Evolutionary conservation across 2,797 vertebrate species (phyloP).

Genomic region (Pipistrellus nathusii): DNA sequence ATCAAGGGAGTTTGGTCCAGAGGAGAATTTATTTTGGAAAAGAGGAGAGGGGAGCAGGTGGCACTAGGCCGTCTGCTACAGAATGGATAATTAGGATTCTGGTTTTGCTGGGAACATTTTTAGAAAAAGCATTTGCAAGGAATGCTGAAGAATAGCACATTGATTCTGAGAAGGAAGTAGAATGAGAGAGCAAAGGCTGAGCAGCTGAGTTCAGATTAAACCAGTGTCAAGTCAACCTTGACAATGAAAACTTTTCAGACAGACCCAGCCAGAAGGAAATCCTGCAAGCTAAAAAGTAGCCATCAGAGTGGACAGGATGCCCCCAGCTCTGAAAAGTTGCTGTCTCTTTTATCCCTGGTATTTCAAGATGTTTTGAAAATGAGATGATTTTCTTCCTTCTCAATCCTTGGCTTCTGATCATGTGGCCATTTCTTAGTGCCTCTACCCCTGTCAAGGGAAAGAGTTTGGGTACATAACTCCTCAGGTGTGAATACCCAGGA

Average conservation of each 20-base stretch:
- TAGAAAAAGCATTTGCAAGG: constrained; percentile 67
- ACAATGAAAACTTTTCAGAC: background rate
- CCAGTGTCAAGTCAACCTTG: background rate
- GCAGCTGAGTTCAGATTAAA: background rate
- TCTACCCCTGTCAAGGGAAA: background rate
- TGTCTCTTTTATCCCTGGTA: background rate
- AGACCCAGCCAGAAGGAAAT: background rate
- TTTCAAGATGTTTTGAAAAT: background rate
- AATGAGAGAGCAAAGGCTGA: constrained; percentile 37
- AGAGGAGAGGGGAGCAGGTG: constrained; percentile 47
- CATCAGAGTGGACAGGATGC: background rate
- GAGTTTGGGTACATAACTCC: background rate
- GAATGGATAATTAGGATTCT: constrained; percentile 73
- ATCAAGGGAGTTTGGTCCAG: constrained; percentile 78
- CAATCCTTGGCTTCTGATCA: background rate
- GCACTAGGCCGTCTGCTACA: constrained; percentile 74
- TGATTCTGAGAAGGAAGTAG: constrained; percentile 53
- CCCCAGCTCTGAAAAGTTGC: background rate
- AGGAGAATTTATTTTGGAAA: constrained; percentile 72
- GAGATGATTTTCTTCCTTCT: constrained; percentile 20
- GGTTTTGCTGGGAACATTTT: constrained; percentile 66
- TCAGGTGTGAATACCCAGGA: background rate
- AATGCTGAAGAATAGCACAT: constrained; percentile 71
- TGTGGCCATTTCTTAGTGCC: background rate
- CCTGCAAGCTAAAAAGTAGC: background rate